A percentile compares a stretch with the other conserved stretches of the same genome.
Evolutionary conservation across 2,113 vertebrate species (phyloP).

Genomic region (Aleadryas rufinucha): DNA sequence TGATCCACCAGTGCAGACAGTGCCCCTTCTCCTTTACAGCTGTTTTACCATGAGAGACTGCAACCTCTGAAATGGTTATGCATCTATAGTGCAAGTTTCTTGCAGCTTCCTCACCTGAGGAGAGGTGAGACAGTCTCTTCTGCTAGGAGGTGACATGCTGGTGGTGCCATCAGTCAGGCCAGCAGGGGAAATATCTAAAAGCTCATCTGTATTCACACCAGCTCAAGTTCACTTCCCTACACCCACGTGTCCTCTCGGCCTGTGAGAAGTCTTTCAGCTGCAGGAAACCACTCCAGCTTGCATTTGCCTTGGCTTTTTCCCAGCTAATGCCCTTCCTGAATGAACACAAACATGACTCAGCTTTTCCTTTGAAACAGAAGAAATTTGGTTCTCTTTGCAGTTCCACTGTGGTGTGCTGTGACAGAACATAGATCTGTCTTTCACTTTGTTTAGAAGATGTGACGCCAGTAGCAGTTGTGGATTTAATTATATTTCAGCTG

Average conservation of each 20-base stretch:
- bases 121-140: not conserved
- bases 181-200: not conserved
- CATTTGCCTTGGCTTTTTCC: not conserved
- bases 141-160: not conserved
- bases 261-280: constrained; percentile 9
- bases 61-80: too few species aligned
- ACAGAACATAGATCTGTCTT: not conserved
- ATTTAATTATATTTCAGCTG: constrained; percentile 21
- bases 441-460: constrained; percentile 14
- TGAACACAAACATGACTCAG: constrained; percentile 17
- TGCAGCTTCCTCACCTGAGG: not conserved
- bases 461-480: not conserved
- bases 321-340: not conserved
- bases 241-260: not conserved
- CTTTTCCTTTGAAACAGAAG: constrained; percentile 24
- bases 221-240: not conserved
- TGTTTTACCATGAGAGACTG: not conserved
- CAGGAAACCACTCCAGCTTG: not conserved
- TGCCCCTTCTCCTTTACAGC: not conserved
- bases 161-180: not conserved
- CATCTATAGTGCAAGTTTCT: not conserved
- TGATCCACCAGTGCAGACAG: not conserved
- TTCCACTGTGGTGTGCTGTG: not conserved
- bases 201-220: not conserved
- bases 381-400: not conserved